These are phyloP conservation scores for Teleopsis dalmanni DNA, from an alignment of 1,140 invertebrate genomes.

Conservation along the genomic window DNA sequence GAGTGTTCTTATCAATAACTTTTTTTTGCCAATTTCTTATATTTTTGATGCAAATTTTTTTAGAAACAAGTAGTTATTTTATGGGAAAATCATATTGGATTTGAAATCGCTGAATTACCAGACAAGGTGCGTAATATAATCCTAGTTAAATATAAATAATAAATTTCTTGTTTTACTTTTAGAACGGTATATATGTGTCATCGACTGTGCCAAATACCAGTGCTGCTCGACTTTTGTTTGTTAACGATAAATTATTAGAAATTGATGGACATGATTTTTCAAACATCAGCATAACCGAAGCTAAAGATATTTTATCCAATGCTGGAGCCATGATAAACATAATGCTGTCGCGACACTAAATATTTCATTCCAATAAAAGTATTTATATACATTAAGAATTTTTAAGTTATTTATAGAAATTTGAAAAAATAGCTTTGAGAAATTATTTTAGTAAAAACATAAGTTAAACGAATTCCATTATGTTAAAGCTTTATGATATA, in stretches of 20 bases:
- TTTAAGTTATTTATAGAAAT: too few species aligned
- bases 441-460: too few species aligned
- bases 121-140: slow-evolving; percentile 29
- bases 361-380: too few species aligned
- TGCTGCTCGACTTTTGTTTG: slow-evolving; percentile 48
- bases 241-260: slow-evolving; percentile 55
- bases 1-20: too few species aligned
- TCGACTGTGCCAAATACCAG: slow-evolving; percentile 50
- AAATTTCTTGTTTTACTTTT: slow-evolving; percentile 5
- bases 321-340: slow-evolving; percentile 49
- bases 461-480: too few species aligned
- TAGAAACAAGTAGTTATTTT: slow-evolving; percentile 35
- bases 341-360: slow-evolving; percentile 46
- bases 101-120: slow-evolving; percentile 30
- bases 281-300: slow-evolving; percentile 49
- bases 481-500: too few species aligned
- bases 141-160: not conserved
- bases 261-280: slow-evolving; percentile 56
- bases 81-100: slow-evolving; percentile 29
- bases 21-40: too few species aligned
- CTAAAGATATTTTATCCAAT: slow-evolving; percentile 47
- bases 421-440: too few species aligned
- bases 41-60: slow-evolving; percentile 7
- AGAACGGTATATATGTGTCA: slow-evolving; percentile 53
- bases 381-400: too few species aligned